phyloP scores from a whole-genome alignment of 2,888 invertebrate species.

The Tipula helvola region DNA sequence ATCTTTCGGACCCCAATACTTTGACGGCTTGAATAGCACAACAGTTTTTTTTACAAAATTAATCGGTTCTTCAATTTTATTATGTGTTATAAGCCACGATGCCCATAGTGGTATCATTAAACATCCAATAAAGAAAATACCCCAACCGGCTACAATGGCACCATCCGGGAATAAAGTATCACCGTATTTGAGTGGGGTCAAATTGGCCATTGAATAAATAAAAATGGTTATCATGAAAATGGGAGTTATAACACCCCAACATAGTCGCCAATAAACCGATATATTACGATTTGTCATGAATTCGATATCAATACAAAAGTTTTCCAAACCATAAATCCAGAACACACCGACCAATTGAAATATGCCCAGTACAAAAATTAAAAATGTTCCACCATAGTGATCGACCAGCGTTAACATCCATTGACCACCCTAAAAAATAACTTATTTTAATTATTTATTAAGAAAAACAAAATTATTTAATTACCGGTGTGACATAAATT shows the following conservation, averaged over 20 bases:
- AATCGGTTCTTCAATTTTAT: slow-evolving; percentile 18
- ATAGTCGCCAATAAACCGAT: slow-evolving; percentile 60
- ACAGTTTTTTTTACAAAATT: slow-evolving; percentile 28
- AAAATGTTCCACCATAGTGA: slow-evolving; percentile 47
- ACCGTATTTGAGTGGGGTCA: slow-evolving; percentile 46
- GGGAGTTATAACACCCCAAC: slow-evolving; percentile 64
- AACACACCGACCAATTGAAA: slow-evolving; percentile 42
- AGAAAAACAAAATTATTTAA: slow-evolving; percentile 22
- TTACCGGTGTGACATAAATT: slow-evolving; percentile 62
- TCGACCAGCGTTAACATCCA: slow-evolving; percentile 46
- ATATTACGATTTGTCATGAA: slow-evolving; percentile 59
- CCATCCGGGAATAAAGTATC: slow-evolving; percentile 42
- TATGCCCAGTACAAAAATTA: slow-evolving; percentile 44
- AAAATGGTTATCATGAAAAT: slow-evolving; percentile 53
- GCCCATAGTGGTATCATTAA: slow-evolving; percentile 41
- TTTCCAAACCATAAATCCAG: slow-evolving; percentile 49
- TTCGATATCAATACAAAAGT: slow-evolving; percentile 56
- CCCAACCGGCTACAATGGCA: slow-evolving; percentile 45
- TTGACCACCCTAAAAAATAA: slow-evolving; percentile 42
- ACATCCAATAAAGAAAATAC: slow-evolving; percentile 37
- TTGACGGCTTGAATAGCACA: slow-evolving; percentile 38
- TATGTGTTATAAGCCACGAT: slow-evolving; percentile 25
- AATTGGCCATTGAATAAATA: slow-evolving; percentile 50
- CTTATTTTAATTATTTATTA: neutral
- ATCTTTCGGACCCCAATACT: slow-evolving; percentile 52